These are phyloP conservation scores for Tiliqua scincoides DNA, from an alignment of 2,113 vertebrate genomes.

Conservation along the genomic window DNA sequence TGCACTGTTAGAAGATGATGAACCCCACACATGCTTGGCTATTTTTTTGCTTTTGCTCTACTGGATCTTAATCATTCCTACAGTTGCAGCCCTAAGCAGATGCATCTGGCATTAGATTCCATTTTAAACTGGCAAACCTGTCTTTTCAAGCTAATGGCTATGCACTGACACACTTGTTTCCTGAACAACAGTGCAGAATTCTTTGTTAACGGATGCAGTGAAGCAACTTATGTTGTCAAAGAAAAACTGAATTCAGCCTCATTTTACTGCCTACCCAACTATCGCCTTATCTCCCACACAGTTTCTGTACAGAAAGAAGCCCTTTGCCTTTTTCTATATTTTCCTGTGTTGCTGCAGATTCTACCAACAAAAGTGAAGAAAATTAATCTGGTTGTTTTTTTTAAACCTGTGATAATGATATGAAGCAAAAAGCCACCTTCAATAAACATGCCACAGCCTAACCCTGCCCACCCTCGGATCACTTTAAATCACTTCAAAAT, in stretches of 20 bases:
- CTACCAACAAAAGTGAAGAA: constrained; percentile 24
- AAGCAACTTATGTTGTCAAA: neutral
- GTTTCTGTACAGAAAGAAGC: constrained; percentile 30
- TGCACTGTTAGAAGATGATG: too few relatives aligned
- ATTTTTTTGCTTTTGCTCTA: too few relatives aligned
- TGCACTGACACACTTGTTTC: neutral
- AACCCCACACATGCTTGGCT: too few relatives aligned
- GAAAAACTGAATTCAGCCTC: constrained; percentile 15
- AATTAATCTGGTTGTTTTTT: neutral
- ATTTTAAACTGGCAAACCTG: neutral
- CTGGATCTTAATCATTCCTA: neutral
- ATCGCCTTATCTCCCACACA: constrained; percentile 16
- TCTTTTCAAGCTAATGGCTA: neutral
- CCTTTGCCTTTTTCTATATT: constrained; percentile 17
- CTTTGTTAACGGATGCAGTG: neutral
- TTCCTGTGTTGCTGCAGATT: neutral
- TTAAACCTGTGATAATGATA: neutral
- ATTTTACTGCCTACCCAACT: constrained; percentile 19
- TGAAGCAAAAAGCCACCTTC: constrained; percentile 8
- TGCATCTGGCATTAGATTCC: neutral
- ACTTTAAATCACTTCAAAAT: constrained; percentile 55
- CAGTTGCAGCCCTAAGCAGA: neutral
- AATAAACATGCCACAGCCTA: constrained; percentile 35
- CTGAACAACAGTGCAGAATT: constrained; percentile 9
- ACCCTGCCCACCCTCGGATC: constrained; percentile 18